phyloP scores from a whole-genome alignment of 2,888 invertebrate species.

The Silvanus unidentatus region DNA sequence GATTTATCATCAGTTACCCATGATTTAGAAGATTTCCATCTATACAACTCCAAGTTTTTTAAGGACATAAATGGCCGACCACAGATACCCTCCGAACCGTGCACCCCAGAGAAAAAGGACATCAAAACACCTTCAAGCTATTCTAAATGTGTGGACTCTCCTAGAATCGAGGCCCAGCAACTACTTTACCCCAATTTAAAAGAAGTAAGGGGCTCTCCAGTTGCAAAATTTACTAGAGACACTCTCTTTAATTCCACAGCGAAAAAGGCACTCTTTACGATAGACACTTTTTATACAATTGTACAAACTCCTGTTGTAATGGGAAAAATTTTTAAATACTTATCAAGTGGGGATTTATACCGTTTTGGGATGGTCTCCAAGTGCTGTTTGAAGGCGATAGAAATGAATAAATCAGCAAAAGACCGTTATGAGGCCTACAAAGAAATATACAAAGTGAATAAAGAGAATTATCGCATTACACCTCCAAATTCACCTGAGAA shows the following conservation, averaged over 20 bases:
- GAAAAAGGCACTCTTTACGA: neutral
- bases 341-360: slow-evolving; percentile 38
- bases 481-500: slow-evolving; percentile 34
- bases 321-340: slow-evolving; percentile 30
- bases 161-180: neutral
- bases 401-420: slow-evolving; percentile 25
- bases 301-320: slow-evolving; percentile 30
- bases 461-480: slow-evolving; percentile 37
- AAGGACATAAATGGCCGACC: too few relatives aligned
- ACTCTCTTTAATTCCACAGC: neutral
- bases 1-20: neutral
- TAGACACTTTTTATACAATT: slow-evolving; percentile 18
- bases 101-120: too few relatives aligned
- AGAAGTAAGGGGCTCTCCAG: neutral
- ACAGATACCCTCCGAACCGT: too few relatives aligned
- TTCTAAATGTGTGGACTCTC: neutral
- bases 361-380: slow-evolving; percentile 32
- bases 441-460: slow-evolving; percentile 25
- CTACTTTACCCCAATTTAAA: neutral
- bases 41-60: neutral
- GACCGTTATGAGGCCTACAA: slow-evolving; percentile 22
- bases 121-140: too few relatives aligned
- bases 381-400: slow-evolving; percentile 5
- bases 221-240: neutral
- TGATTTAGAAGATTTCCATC: neutral